Evolutionary conservation across 2,113 vertebrate species (phyloP).

Genomic region (Caranx ignobilis): DNA sequence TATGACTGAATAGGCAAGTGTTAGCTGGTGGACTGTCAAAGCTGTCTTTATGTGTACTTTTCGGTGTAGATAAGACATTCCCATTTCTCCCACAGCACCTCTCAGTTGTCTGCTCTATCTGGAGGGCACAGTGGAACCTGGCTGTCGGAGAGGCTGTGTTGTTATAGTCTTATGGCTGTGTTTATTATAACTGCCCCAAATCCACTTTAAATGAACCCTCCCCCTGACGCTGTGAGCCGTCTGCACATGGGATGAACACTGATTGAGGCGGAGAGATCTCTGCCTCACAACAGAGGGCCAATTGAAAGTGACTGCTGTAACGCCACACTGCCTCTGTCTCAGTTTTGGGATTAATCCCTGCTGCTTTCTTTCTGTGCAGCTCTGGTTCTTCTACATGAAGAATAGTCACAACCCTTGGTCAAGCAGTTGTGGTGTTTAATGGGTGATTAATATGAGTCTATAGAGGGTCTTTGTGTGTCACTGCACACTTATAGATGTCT

Average conservation of each 20-base stretch:
- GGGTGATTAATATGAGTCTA: not conserved
- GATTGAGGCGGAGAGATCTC: conserved; percentile 38
- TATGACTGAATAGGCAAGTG: conserved; percentile 61
- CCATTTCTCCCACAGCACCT: conserved; percentile 41
- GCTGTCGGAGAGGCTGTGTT: conserved; percentile 47
- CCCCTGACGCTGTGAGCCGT: conserved; percentile 42
- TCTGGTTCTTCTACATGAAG: not conserved
- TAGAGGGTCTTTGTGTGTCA: not conserved
- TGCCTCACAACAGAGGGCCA: conserved; percentile 17
- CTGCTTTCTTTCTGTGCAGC: not conserved
- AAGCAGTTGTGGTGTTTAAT: not conserved
- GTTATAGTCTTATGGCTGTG: conserved; percentile 61
- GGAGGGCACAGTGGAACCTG: conserved; percentile 46
- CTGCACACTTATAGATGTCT: not conserved
- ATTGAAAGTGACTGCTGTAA: conserved; percentile 4
- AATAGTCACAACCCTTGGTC: not conserved
- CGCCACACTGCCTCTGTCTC: not conserved
- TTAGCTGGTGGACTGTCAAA: conserved; percentile 56
- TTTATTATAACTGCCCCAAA: conserved; percentile 73
- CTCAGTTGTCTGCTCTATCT: conserved; percentile 39
- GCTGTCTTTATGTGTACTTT: conserved; percentile 49
- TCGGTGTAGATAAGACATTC: conserved; percentile 48
- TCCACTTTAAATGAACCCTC: conserved; percentile 67
- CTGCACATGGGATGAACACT: conserved; percentile 50
- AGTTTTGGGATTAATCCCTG: not conserved